Percentiles rank a stretch among this genome's conserved stretches.
phyloP scores from a whole-genome alignment of 1,140 invertebrate species.

The Eulimnadia texana region DNA sequence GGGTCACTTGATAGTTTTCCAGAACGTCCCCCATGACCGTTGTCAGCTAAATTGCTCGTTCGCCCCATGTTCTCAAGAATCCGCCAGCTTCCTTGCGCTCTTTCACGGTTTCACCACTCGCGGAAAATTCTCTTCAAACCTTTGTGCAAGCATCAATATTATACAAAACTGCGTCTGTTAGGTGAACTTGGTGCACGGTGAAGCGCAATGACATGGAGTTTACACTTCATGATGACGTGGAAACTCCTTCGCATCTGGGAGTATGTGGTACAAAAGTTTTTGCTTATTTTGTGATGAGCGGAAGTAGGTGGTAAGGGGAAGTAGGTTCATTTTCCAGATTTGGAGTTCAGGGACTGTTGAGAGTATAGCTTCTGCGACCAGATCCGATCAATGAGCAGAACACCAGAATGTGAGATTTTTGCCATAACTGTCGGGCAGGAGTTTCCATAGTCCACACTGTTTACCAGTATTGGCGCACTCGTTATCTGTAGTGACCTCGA shows the following conservation, averaged over 20 bases:
- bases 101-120: background rate
- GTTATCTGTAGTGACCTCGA: background rate
- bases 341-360: background rate
- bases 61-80: background rate
- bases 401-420: background rate
- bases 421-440: background rate
- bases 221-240: background rate
- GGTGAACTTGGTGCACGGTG: background rate
- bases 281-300: background rate
- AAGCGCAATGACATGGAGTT: too few relatives aligned
- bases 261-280: background rate
- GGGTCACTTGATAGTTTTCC: background rate
- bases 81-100: background rate
- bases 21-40: background rate
- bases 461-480: background rate
- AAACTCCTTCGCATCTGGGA: background rate
- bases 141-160: background rate
- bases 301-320: background rate
- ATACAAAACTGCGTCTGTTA: background rate
- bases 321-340: background rate
- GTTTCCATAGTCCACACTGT: background rate
- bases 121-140: background rate
- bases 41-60: background rate
- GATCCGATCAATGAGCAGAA: background rate
- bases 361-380: background rate